A percentile compares a stretch with the other conserved stretches of the same genome.
phyloP scores from a whole-genome alignment of 2,888 invertebrate genomes.

The Aphidoletes aphidimyza region DNA sequence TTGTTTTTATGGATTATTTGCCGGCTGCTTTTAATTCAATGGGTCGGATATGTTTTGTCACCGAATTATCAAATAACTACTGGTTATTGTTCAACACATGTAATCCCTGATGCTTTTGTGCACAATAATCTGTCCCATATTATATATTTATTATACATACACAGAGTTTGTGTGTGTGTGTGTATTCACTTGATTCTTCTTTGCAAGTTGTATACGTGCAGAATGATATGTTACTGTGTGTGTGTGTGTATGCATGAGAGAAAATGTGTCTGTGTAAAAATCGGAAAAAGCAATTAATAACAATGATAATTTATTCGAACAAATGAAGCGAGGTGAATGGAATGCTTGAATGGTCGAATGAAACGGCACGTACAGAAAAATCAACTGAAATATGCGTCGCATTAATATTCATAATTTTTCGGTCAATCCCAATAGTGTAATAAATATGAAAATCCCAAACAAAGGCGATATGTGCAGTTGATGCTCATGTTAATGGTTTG shows the following conservation, averaged over 20 bases:
- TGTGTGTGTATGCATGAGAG: too few relatives aligned
- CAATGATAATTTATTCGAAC: background rate
- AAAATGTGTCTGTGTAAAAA: background rate
- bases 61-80: conserved; percentile 35
- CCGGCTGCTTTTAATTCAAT: conserved; percentile 48
- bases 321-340: background rate
- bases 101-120: conserved; percentile 15
- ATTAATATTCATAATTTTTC: conserved; percentile 49
- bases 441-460: conserved; percentile 55
- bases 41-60: conserved; percentile 29
- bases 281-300: conserved; percentile 38
- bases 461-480: conserved; percentile 40
- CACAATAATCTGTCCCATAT: conserved; percentile 15
- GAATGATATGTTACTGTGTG: background rate
- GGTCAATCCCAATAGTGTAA: conserved; percentile 54
- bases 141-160: background rate
- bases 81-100: conserved; percentile 30
- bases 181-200: conserved; percentile 19
- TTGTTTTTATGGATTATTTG: background rate
- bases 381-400: background rate
- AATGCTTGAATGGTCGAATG: background rate
- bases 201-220: conserved; percentile 6
- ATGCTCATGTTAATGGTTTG: conserved; percentile 1
- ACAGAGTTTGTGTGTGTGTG: background rate
- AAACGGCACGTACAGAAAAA: background rate